A percentile compares a stretch with the other conserved stretches of the same genome.
phyloP scores from a whole-genome alignment of 2,797 vertebrate species.

The Danio albolineatus region DNA sequence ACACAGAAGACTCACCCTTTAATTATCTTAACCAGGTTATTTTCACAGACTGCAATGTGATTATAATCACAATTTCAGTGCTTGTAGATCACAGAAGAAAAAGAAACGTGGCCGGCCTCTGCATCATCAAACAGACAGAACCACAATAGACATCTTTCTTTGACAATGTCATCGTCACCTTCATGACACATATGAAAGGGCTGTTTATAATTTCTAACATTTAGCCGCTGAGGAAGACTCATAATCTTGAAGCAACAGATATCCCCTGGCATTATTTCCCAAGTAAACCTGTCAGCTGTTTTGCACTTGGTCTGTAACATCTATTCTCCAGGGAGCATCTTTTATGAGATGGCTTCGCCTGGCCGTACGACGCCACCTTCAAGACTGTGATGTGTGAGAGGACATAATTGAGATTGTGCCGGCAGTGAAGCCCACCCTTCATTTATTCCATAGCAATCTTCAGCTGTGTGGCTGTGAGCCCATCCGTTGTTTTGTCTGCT shows the following conservation, averaged over 20 bases:
- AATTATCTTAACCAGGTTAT: slow-evolving; percentile 76
- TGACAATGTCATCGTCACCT: slow-evolving; percentile 25
- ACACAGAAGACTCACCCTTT: slow-evolving; percentile 69
- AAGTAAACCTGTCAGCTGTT: slow-evolving; percentile 52
- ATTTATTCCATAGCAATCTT: slow-evolving; percentile 50
- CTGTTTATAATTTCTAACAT: slow-evolving; percentile 39
- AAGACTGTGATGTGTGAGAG: slow-evolving; percentile 58
- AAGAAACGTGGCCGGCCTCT: not conserved
- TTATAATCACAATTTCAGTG: slow-evolving; percentile 66
- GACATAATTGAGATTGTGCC: slow-evolving; percentile 52
- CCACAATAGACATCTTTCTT: slow-evolving; percentile 21
- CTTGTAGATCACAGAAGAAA: slow-evolving; percentile 51
- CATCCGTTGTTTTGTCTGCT: slow-evolving; percentile 69
- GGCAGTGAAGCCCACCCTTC: slow-evolving; percentile 45
- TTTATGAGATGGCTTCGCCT: slow-evolving; percentile 54
- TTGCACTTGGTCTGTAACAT: slow-evolving; percentile 66
- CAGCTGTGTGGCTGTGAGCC: slow-evolving; percentile 31
- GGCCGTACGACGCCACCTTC: slow-evolving; percentile 71
- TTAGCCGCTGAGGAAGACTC: not conserved
- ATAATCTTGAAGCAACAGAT: slow-evolving; percentile 51
- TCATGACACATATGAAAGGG: slow-evolving; percentile 11
- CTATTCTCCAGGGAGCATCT: slow-evolving; percentile 44
- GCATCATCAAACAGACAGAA: slow-evolving; percentile 31
- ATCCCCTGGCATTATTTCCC: slow-evolving; percentile 38
- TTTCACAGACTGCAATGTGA: slow-evolving; percentile 68